A percentile compares a stretch with the other conserved stretches of the same genome.
Evolutionary conservation across 2,113 vertebrate species (phyloP).

Genomic region (Tenebrosternarchus preto): DNA sequence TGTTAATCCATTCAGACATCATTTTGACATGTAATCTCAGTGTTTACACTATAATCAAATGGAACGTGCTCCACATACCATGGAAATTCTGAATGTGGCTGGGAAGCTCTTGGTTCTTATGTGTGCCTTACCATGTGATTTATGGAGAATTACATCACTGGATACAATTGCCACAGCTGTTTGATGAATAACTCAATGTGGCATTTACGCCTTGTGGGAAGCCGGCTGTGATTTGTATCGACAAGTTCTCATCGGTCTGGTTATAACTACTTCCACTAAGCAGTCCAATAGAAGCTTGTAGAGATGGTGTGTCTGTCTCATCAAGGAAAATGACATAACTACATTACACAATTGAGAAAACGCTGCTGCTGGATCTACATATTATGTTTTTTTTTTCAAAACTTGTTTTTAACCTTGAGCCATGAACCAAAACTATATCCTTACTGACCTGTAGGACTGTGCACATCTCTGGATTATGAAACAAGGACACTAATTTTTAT

Average conservation of each 20-base stretch:
- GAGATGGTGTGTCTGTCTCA: not conserved
- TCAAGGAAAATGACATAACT: slow-evolving; percentile 8
- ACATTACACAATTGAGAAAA: not conserved
- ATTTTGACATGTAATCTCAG: slow-evolving; percentile 28
- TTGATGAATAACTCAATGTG: slow-evolving; percentile 1
- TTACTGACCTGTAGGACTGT: not conserved
- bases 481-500: not conserved
- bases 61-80: not conserved
- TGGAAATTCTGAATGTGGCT: slow-evolving; percentile 15
- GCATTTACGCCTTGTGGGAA: slow-evolving; percentile 13
- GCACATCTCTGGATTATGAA: not conserved
- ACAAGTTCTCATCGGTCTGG: not conserved
- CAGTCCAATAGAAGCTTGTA: not conserved
- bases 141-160: not conserved
- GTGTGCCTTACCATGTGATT: not conserved
- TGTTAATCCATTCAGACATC: slow-evolving; percentile 8
- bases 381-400: not conserved
- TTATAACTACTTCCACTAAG: not conserved
- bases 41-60: slow-evolving; percentile 16
- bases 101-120: not conserved
- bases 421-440: not conserved
- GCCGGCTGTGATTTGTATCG: not conserved
- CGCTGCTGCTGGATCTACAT: not conserved
- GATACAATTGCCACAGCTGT: slow-evolving; percentile 7
- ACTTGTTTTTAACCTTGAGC: not conserved